A percentile compares a stretch with the other conserved stretches of the same genome.
phyloP scores from a whole-genome alignment of 2,888 invertebrate genomes.

The Dioctria rufipes region DNA sequence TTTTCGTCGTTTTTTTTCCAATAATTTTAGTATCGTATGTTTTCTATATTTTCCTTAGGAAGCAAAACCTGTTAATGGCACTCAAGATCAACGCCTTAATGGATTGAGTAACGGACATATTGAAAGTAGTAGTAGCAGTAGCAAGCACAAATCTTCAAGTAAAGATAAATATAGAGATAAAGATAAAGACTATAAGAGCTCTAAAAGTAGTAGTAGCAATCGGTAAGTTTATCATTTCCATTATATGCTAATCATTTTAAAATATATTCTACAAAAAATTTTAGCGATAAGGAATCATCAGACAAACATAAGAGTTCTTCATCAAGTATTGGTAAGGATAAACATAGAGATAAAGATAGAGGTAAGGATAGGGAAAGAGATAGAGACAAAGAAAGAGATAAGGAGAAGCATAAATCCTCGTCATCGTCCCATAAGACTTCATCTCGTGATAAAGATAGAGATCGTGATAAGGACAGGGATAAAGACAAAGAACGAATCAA shows the following conservation, averaged over 20 bases:
- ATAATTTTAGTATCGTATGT: background rate
- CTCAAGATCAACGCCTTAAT: constrained; percentile 77
- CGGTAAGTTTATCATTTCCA: constrained; percentile 34
- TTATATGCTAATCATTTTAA: background rate
- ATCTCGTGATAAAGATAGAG: constrained; percentile 68
- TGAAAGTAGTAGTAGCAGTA: constrained; percentile 73
- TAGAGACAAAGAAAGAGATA: constrained; percentile 69
- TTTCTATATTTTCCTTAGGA: constrained; percentile 6
- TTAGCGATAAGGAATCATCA: constrained; percentile 67
- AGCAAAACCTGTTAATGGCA: constrained; percentile 71
- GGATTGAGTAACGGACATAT: constrained; percentile 85
- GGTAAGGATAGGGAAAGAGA: constrained; percentile 73
- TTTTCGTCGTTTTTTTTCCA: background rate
- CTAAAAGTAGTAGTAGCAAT: constrained; percentile 70
- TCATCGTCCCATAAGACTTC: background rate
- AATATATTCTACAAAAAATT: background rate
- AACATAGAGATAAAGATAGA: constrained; percentile 68
- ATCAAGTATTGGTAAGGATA: constrained; percentile 70
- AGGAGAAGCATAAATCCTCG: constrained; percentile 65
- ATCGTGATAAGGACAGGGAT: constrained; percentile 69
- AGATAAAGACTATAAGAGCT: constrained; percentile 73
- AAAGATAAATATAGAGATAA: constrained; percentile 73
- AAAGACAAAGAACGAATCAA: constrained; percentile 64
- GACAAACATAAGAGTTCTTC: constrained; percentile 74
- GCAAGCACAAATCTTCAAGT: constrained; percentile 75